Evolutionary conservation across 2,113 vertebrate species (phyloP).

Genomic region (Xerus inauris): DNA sequence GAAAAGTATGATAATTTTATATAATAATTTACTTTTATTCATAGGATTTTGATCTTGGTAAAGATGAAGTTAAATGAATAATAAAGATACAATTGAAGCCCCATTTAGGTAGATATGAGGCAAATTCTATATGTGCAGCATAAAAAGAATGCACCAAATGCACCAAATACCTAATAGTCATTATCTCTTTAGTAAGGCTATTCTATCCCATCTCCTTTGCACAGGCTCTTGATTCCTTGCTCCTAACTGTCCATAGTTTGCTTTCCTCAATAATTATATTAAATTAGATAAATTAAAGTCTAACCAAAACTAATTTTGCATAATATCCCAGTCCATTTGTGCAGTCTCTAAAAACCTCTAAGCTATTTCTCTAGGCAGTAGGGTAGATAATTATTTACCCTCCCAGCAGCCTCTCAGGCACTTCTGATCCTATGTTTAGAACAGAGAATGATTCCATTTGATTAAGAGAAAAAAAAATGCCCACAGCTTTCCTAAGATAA

Average conservation of each 20-base stretch:
- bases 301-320: slow-evolving; percentile 87
- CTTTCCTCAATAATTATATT: slow-evolving; percentile 86
- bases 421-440: slow-evolving; percentile 82
- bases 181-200: slow-evolving; percentile 33
- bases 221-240: slow-evolving; percentile 73
- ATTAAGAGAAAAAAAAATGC: slow-evolving; percentile 72
- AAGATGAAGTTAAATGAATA: slow-evolving; percentile 63
- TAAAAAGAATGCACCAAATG: slow-evolving; percentile 74
- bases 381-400: slow-evolving; percentile 87
- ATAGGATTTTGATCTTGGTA: slow-evolving; percentile 64
- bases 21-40: slow-evolving; percentile 3
- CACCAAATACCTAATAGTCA: slow-evolving; percentile 70
- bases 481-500: slow-evolving; percentile 79
- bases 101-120: slow-evolving; percentile 45
- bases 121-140: not conserved
- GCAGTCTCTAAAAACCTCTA: slow-evolving; percentile 84
- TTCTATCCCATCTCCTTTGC: slow-evolving; percentile 49
- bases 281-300: slow-evolving; percentile 87
- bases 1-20: not conserved
- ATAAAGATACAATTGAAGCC: slow-evolving; percentile 63
- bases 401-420: slow-evolving; percentile 84
- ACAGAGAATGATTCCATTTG: slow-evolving; percentile 81
- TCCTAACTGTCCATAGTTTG: slow-evolving; percentile 80
- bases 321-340: slow-evolving; percentile 87
- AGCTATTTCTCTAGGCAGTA: slow-evolving; percentile 86